These are phyloP conservation scores for Mythimna lalbum DNA, from an alignment of 2,888 invertebrate genomes.

Conservation along the genomic window DNA sequence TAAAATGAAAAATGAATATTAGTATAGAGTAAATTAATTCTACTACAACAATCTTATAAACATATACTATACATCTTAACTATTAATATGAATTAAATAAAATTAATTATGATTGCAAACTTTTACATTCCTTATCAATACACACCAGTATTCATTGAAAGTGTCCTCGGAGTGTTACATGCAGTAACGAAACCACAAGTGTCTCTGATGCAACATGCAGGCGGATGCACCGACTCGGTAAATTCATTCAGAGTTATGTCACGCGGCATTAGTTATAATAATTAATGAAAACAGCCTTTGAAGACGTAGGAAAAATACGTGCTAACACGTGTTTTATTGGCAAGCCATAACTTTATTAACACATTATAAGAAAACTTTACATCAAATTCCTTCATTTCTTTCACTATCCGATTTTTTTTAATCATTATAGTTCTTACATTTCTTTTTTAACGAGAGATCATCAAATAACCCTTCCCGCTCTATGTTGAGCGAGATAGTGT, in stretches of 20 bases:
- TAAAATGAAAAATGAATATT: too few species aligned
- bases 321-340: conserved; percentile 17
- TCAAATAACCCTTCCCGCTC: too few species aligned
- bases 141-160: conserved; percentile 1
- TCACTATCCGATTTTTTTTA: too few species aligned
- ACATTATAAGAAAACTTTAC: neutral
- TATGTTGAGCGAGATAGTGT: too few species aligned
- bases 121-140: neutral
- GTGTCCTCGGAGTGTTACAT: conserved; percentile 6
- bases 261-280: conserved; percentile 54
- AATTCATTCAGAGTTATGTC: conserved; percentile 46
- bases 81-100: too few species aligned
- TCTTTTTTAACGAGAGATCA: too few species aligned
- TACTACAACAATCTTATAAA: too few species aligned
- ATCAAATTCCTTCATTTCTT: neutral
- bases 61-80: too few species aligned
- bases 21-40: too few species aligned
- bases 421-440: too few species aligned
- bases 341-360: neutral
- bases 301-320: conserved; percentile 40
- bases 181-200: conserved; percentile 6
- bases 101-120: neutral
- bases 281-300: conserved; percentile 51
- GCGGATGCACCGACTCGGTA: conserved; percentile 26
- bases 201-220: conserved; percentile 11